Evolutionary conservation across 2,113 vertebrate species (phyloP).

Genomic region (Azemiops feae): DNA sequence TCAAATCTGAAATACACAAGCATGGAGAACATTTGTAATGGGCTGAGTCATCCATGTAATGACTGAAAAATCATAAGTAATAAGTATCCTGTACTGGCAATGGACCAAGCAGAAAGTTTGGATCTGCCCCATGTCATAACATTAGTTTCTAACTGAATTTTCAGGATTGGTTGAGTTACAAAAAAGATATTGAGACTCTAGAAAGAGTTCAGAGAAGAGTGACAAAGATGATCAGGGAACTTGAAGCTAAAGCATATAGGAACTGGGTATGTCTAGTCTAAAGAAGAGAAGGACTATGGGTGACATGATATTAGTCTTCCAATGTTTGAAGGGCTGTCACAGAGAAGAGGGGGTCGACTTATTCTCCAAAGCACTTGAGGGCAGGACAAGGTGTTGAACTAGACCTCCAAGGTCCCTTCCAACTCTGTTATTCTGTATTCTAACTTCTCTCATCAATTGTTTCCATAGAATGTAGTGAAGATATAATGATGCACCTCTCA

Average conservation of each 20-base stretch:
- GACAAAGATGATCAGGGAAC: neutral
- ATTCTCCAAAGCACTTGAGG: neutral
- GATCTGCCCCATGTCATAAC: neutral
- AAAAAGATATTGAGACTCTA: neutral
- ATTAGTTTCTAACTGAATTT: neutral
- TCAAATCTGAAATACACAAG: neutral
- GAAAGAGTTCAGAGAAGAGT: neutral
- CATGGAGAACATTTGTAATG: neutral
- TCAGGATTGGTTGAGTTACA: neutral
- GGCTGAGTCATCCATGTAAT: neutral
- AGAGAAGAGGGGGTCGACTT: neutral
- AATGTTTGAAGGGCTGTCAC: neutral
- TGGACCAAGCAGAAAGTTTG: neutral
- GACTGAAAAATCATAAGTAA: neutral
- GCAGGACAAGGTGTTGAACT: neutral
- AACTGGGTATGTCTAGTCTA: neutral
- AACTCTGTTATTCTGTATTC: neutral
- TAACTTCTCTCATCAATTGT: neutral
- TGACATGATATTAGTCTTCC: neutral
- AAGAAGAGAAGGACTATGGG: neutral
- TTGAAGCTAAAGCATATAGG: neutral
- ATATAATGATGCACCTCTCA: neutral
- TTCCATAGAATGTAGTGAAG: neutral
- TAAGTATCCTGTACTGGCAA: neutral
- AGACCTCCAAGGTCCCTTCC: neutral